These are phyloP conservation scores for Hyposoter didymator DNA, from an alignment of 2,888 invertebrate genomes.

Conservation along the genomic window DNA sequence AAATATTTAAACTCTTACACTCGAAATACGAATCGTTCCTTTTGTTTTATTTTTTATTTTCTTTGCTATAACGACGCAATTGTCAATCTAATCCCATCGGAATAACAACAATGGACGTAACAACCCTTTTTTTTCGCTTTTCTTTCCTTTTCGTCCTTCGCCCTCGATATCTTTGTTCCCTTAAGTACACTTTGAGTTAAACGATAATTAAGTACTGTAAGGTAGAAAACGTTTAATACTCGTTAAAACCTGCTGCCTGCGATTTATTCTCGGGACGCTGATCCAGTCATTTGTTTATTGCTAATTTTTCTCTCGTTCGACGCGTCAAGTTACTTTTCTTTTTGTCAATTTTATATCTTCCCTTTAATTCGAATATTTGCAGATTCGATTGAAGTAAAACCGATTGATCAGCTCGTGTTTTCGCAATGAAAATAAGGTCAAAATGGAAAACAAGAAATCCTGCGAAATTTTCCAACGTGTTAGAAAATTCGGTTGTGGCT, in stretches of 20 bases:
- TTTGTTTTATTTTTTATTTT: not conserved
- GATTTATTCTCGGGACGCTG: conserved; percentile 75
- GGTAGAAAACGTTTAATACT: conserved; percentile 73
- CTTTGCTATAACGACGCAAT: conserved; percentile 10
- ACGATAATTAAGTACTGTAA: conserved; percentile 76
- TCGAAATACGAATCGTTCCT: conserved; percentile 15
- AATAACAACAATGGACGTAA: conserved; percentile 37
- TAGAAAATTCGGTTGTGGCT: not conserved
- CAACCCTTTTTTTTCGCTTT: not conserved
- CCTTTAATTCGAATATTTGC: not conserved
- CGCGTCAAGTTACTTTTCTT: conserved; percentile 41
- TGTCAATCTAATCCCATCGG: conserved; percentile 31
- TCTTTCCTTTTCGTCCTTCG: not conserved
- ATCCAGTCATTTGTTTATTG: conserved; percentile 70
- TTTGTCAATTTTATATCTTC: not conserved
- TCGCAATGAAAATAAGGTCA: not conserved
- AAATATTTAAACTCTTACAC: conserved; percentile 24
- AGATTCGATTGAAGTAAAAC: not conserved
- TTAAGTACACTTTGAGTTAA: conserved; percentile 76
- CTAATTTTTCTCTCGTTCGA: conserved; percentile 40
- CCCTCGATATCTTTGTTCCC: conserved; percentile 58
- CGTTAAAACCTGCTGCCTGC: conserved; percentile 74
- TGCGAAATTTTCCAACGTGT: not conserved
- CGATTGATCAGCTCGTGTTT: not conserved
- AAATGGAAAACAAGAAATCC: not conserved